A percentile compares a stretch with the other conserved stretches of the same genome.
These are phyloP conservation scores for Anthopleura xanthogrammica DNA, from an alignment of 92 coral and sea anemone species.

Conservation along the genomic window DNA sequence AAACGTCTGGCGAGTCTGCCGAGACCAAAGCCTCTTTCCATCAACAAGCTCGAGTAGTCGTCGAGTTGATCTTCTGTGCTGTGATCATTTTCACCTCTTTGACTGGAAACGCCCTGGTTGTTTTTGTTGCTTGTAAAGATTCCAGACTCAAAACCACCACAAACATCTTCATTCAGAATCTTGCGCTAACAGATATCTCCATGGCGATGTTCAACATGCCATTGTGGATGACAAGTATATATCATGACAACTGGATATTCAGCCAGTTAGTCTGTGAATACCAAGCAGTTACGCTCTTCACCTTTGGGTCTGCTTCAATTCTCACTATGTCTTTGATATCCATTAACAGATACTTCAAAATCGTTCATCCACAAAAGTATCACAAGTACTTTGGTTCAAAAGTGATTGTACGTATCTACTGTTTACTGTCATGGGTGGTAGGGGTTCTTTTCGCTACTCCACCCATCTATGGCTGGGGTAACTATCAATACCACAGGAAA, in stretches of 20 bases:
- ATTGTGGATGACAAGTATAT: constrained; percentile 66
- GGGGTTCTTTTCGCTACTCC: constrained; percentile 59
- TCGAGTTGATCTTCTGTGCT: constrained; percentile 43
- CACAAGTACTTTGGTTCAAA: constrained; percentile 49
- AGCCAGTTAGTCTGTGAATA: constrained; percentile 41
- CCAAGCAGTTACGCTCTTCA: constrained; percentile 49
- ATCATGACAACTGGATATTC: constrained; percentile 59
- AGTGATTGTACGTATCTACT: constrained; percentile 26
- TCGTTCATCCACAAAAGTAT: constrained; percentile 46
- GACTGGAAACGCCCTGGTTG: constrained; percentile 41
- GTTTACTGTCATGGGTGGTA: constrained; percentile 53
- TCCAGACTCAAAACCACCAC: constrained; percentile 64
- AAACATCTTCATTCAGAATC: constrained; percentile 66
- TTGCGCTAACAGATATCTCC: constrained; percentile 67
- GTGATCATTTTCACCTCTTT: constrained; percentile 43
- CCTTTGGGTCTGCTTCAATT: constrained; percentile 68
- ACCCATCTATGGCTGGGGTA: constrained; percentile 57
- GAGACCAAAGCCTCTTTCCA: not conserved
- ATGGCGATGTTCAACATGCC: constrained; percentile 80
- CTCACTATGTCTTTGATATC: constrained; percentile 68
- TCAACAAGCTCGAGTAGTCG: not conserved
- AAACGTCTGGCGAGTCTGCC: not conserved
- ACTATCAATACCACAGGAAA: constrained; percentile 34
- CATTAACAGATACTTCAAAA: constrained; percentile 66
- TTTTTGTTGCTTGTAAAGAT: constrained; percentile 54